A percentile compares a stretch with the other conserved stretches of the same genome.
Conservation (phyloP, 2,888 invertebrate species). For the Germaria angustata region DNA sequence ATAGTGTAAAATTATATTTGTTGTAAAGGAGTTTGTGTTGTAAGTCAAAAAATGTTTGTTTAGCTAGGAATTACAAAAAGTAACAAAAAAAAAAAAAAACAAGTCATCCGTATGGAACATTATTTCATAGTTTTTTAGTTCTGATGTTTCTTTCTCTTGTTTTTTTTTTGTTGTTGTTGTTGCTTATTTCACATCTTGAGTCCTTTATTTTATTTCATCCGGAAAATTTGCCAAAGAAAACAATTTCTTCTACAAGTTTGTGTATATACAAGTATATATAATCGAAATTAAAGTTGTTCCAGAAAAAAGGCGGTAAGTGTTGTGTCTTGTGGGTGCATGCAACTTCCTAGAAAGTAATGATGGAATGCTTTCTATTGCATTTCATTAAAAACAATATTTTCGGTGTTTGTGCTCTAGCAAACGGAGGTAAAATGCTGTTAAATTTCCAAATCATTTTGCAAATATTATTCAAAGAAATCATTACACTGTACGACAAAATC, state of each 20-base stretch:
- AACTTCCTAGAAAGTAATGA: background rate
- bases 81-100: constrained; percentile 18
- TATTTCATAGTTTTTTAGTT: background rate
- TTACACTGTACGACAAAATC: too few relatives aligned
- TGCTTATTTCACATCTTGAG: background rate
- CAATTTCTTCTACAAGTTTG: background rate
- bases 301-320: background rate
- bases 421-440: background rate
- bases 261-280: background rate
- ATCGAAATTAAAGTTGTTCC: constrained; percentile 11
- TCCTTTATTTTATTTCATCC: background rate
- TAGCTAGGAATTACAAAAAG: constrained; percentile 9
- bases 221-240: background rate
- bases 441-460: constrained; percentile 31
- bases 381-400: background rate
- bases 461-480: constrained; percentile 7
- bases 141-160: background rate
- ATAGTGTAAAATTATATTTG: background rate
- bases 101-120: constrained; percentile 19
- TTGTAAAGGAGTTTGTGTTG: constrained; percentile 3
- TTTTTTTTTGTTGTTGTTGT: too few relatives aligned
- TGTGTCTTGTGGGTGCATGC: background rate
- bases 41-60: constrained; percentile 24
- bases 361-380: constrained; percentile 19
- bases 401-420: background rate